phyloP scores from a whole-genome alignment of 2,113 vertebrate genomes.

The Scalopus aquaticus region DNA sequence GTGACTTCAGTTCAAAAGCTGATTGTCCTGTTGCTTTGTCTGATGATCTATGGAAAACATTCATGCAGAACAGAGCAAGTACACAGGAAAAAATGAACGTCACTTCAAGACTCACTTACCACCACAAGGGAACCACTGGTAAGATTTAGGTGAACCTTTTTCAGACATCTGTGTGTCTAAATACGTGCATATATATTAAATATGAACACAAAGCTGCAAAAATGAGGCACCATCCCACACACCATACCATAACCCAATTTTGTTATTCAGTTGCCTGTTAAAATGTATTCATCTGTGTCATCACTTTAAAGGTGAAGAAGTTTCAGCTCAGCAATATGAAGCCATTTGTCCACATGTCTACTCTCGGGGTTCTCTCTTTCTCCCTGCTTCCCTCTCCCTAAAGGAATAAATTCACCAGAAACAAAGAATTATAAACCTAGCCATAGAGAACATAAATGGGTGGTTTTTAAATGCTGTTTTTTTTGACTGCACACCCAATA shows the following conservation, averaged over 20 bases:
- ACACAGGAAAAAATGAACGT: not conserved
- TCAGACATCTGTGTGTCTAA: not conserved
- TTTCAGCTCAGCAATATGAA: slow-evolving; percentile 27
- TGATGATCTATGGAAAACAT: not conserved
- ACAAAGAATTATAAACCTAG: not conserved
- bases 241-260: slow-evolving; percentile 20
- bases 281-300: not conserved
- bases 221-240: not conserved
- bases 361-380: not conserved
- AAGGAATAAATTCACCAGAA: not conserved
- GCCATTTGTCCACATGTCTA: not conserved
- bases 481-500: not conserved
- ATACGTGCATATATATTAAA: not conserved
- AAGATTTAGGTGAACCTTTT: not conserved
- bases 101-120: not conserved
- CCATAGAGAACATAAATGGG: not conserved
- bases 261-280: not conserved
- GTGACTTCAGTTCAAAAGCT: not conserved
- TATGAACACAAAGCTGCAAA: not conserved
- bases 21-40: not conserved
- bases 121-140: not conserved
- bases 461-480: not conserved
- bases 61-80: not conserved
- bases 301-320: slow-evolving; percentile 37
- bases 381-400: too few relatives aligned